A percentile compares a stretch with the other conserved stretches of the same genome.
Evolutionary conservation across 1,140 invertebrate species (phyloP).

Genomic region (Papilio machaon): DNA sequence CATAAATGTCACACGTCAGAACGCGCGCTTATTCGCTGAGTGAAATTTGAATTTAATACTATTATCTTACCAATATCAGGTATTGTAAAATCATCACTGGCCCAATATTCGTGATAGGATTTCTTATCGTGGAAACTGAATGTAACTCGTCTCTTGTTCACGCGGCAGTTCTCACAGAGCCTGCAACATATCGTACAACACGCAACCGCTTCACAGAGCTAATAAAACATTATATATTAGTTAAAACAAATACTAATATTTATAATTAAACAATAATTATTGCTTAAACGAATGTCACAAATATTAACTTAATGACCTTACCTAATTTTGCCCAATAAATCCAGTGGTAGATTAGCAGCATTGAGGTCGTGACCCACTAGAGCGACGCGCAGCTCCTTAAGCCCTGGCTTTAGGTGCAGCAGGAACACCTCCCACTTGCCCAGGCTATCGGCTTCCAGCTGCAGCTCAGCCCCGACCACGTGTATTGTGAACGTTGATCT

Average conservation of each 20-base stretch:
- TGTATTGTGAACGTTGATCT: constrained; percentile 80
- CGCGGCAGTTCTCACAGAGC: constrained; percentile 79
- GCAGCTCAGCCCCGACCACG: constrained; percentile 86
- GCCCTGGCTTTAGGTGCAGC: constrained; percentile 83
- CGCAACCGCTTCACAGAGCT: neutral
- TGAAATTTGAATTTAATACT: neutral
- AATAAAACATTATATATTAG: too few relatives aligned
- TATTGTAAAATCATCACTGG: constrained; percentile 67
- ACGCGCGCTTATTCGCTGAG: neutral
- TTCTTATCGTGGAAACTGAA: constrained; percentile 82
- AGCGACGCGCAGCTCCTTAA: constrained; percentile 82
- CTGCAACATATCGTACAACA: constrained; percentile 48
- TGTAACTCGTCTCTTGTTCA: constrained; percentile 70
- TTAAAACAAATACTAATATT: too few relatives aligned
- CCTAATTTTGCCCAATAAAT: constrained; percentile 78
- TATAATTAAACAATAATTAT: too few relatives aligned
- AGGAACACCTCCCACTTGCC: constrained; percentile 88
- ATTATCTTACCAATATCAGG: constrained; percentile 82
- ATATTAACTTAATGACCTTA: constrained; percentile 43
- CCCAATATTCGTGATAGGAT: constrained; percentile 84
- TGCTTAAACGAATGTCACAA: too few relatives aligned
- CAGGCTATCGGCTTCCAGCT: constrained; percentile 86
- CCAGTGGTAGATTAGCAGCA: constrained; percentile 79
- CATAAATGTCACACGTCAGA: too few relatives aligned
- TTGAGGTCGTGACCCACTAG: constrained; percentile 86